These are phyloP conservation scores for Tenualosa thibaudeaui DNA, from an alignment of 2,797 vertebrate species.

Conservation along the genomic window DNA sequence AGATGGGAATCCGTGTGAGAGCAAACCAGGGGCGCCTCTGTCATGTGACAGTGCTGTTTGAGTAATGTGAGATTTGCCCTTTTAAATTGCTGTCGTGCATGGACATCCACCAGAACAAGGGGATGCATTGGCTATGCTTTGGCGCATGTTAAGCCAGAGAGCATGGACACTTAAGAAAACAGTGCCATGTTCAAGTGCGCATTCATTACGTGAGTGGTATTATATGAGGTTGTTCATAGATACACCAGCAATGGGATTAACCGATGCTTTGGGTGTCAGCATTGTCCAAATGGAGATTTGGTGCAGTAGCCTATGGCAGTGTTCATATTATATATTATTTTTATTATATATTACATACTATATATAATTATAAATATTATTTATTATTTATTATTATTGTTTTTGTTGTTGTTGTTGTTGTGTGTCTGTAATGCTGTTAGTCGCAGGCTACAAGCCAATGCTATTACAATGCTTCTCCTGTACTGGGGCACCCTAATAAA, in stretches of 20 bases:
- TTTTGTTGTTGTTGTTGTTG: neutral
- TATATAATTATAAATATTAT: too few relatives aligned
- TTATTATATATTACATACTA: neutral
- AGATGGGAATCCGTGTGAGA: slow-evolving; percentile 11
- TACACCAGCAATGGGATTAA: slow-evolving; percentile 9
- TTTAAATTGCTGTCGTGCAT: slow-evolving; percentile 23
- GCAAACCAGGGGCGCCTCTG: neutral
- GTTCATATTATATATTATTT: neutral
- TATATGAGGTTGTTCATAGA: slow-evolving; percentile 21
- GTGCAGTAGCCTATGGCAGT: neutral
- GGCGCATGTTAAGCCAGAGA: slow-evolving; percentile 12
- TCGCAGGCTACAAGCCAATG: neutral
- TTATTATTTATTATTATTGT: neutral
- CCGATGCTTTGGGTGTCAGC: slow-evolving; percentile 10
- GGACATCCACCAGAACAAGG: neutral
- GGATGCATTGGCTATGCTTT: slow-evolving; percentile 22
- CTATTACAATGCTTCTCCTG: neutral
- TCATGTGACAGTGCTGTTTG: slow-evolving; percentile 25
- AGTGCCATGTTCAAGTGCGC: slow-evolving; percentile 18
- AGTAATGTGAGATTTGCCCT: slow-evolving; percentile 24
- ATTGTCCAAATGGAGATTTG: neutral
- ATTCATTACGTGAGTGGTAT: slow-evolving; percentile 26
- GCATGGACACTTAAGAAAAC: slow-evolving; percentile 18
- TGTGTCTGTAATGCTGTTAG: neutral
- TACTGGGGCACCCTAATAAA: neutral